These are phyloP conservation scores for Sparus aurata DNA, from an alignment of 2,797 vertebrate species.

Conservation along the genomic window DNA sequence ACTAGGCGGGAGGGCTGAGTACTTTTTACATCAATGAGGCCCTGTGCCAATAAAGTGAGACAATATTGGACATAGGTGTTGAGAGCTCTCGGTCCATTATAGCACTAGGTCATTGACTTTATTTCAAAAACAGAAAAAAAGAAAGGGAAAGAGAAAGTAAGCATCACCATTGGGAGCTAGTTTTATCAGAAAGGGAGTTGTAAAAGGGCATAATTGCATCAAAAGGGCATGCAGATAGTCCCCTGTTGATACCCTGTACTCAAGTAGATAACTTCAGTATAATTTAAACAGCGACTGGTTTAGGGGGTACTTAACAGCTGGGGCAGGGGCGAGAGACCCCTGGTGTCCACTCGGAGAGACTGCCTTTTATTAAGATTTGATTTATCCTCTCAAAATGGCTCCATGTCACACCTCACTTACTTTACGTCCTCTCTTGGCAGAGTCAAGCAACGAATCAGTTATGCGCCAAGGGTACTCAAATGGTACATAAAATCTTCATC, in stretches of 20 bases:
- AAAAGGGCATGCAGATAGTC: slow-evolving; percentile 42
- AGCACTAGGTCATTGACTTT: slow-evolving; percentile 57
- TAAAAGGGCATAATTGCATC: slow-evolving; percentile 57
- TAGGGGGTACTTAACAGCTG: slow-evolving; percentile 46
- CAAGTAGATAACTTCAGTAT: slow-evolving; percentile 59
- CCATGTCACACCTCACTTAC: slow-evolving; percentile 75
- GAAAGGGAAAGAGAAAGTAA: neutral
- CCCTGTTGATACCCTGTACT: slow-evolving; percentile 62
- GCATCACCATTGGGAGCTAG: slow-evolving; percentile 28
- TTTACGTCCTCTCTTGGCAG: slow-evolving; percentile 75
- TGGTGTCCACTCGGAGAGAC: slow-evolving; percentile 59
- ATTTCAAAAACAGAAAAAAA: slow-evolving; percentile 22
- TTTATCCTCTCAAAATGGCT: slow-evolving; percentile 77
- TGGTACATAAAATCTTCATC: slow-evolving; percentile 80
- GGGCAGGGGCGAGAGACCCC: slow-evolving; percentile 51
- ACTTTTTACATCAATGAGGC: slow-evolving; percentile 57
- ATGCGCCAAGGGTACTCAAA: slow-evolving; percentile 72
- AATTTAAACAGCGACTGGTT: slow-evolving; percentile 67
- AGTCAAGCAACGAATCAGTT: slow-evolving; percentile 74
- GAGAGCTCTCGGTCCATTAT: slow-evolving; percentile 58
- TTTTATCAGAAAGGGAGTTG: slow-evolving; percentile 45
- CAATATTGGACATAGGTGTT: slow-evolving; percentile 56
- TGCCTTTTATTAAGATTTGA: slow-evolving; percentile 75
- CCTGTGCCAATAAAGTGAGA: slow-evolving; percentile 56
- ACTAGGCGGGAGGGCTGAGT: slow-evolving; percentile 55